Conservation (phyloP, 2,113 vertebrate species). For the Corvus moneduloides region DNA sequence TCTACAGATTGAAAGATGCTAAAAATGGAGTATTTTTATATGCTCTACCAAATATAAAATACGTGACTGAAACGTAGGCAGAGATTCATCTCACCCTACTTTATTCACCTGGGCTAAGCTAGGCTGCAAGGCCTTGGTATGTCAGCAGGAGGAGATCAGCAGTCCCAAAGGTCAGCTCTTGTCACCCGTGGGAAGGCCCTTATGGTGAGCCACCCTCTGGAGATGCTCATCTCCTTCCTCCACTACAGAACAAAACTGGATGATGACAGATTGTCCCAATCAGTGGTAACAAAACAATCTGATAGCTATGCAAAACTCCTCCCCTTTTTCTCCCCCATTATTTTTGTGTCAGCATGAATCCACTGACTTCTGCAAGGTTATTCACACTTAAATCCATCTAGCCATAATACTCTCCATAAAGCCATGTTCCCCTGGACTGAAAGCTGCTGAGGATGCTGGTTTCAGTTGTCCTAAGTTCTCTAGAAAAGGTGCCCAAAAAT, state of each 20-base stretch:
- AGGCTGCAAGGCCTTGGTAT: background rate
- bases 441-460: background rate
- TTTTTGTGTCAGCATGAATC: background rate
- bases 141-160: background rate
- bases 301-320: background rate
- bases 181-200: background rate
- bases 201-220: background rate
- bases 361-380: background rate
- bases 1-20: background rate
- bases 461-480: background rate
- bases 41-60: conserved; percentile 1
- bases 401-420: background rate
- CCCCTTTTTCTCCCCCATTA: background rate
- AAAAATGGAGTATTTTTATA: background rate
- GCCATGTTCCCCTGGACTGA: background rate
- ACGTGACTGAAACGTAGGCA: background rate
- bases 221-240: background rate
- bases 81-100: conserved; percentile 22
- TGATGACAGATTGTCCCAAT: background rate
- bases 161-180: background rate
- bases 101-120: conserved; percentile 22
- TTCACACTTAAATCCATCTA: background rate
- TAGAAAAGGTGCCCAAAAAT: background rate
- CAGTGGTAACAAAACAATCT: background rate
- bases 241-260: background rate